phyloP scores from a whole-genome alignment of 2,797 vertebrate genomes.

The Sebastes baramenuke region DNA sequence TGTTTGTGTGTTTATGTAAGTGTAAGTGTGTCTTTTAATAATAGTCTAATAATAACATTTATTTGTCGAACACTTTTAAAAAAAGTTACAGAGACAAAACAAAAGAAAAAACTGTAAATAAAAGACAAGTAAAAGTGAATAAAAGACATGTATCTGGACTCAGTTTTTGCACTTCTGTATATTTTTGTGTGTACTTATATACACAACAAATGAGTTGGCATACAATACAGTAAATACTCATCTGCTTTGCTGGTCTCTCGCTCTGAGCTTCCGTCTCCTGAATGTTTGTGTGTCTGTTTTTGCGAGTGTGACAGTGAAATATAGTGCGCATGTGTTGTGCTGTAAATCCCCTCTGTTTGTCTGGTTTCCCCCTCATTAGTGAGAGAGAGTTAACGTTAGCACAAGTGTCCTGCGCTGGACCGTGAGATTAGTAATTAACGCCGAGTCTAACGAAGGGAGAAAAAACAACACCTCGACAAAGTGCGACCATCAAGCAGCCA shows the following conservation, averaged over 20 bases:
- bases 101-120: neutral
- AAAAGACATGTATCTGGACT: neutral
- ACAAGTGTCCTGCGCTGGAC: constrained; percentile 80
- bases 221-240: neutral
- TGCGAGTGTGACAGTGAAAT: constrained; percentile 49
- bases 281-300: constrained; percentile 27
- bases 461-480: constrained; percentile 85
- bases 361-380: constrained; percentile 84
- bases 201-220: neutral
- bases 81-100: neutral
- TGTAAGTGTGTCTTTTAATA: neutral
- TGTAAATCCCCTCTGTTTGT: constrained; percentile 83
- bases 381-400: constrained; percentile 80
- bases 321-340: constrained; percentile 61
- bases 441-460: constrained; percentile 83
- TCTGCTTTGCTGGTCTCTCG: neutral
- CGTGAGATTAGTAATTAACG: constrained; percentile 87
- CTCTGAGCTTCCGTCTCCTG: constrained; percentile 13
- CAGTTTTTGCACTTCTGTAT: neutral
- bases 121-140: neutral
- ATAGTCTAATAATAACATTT: neutral
- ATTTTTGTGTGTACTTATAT: neutral
- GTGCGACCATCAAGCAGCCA: constrained; percentile 77
- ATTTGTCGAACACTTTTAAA: neutral
- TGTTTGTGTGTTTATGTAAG: neutral